phyloP scores from a whole-genome alignment of 2,888 invertebrate genomes.

The Dryomyza anilis region DNA sequence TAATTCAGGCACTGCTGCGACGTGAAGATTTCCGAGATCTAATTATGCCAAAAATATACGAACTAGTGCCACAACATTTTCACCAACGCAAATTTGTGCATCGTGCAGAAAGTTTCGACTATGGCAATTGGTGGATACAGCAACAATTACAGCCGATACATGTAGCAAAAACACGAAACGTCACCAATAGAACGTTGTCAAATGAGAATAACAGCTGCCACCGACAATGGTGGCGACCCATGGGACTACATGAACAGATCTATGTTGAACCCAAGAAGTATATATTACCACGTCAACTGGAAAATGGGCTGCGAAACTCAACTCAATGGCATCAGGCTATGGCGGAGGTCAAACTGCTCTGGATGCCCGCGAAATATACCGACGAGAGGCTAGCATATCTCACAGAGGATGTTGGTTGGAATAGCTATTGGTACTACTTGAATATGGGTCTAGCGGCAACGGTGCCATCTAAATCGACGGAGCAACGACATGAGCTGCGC shows the following conservation, averaged over 20 bases:
- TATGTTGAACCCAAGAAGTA: neutral
- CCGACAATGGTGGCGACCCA: slow-evolving; percentile 3
- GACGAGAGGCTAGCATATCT: slow-evolving; percentile 59
- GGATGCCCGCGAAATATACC: neutral
- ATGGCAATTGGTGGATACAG: slow-evolving; percentile 30
- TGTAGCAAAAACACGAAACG: neutral
- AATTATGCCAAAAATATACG: slow-evolving; percentile 74
- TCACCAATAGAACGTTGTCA: no score
- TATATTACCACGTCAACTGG: slow-evolving; percentile 26
- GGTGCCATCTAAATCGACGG: neutral
- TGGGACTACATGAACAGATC: neutral
- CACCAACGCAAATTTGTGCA: slow-evolving; percentile 71
- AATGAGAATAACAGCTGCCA: neutral
- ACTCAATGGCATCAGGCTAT: slow-evolving; percentile 37
- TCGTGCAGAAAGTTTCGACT: slow-evolving; percentile 65
- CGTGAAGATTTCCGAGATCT: slow-evolving; percentile 69
- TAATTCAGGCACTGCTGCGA: slow-evolving; percentile 70
- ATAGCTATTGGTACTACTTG: slow-evolving; percentile 57
- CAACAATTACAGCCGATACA: neutral
- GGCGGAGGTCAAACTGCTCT: slow-evolving; percentile 36
- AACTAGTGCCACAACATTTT: slow-evolving; percentile 76
- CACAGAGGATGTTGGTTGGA: slow-evolving; percentile 71
- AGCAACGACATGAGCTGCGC: slow-evolving; percentile 52
- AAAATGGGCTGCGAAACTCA: slow-evolving; percentile 29
- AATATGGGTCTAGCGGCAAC: slow-evolving; percentile 56